Percentiles rank a stretch among this genome's conserved stretches.
Conservation (phyloP, 2,888 invertebrate genomes). For the Endomychus coccineus region DNA sequence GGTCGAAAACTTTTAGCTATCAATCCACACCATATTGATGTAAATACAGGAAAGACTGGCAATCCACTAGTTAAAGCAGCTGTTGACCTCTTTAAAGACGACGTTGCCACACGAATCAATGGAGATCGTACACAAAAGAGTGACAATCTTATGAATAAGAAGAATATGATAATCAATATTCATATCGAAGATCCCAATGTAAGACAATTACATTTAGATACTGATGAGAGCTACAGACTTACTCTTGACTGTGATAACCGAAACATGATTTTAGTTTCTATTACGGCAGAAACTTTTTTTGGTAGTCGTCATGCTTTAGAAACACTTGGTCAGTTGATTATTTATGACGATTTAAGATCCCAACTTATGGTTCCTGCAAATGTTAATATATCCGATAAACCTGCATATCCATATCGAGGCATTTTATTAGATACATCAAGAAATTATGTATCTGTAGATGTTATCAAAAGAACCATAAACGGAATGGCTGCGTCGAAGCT, state of each 20-base stretch:
- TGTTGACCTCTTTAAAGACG: constrained; percentile 30
- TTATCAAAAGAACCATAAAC: constrained; percentile 71
- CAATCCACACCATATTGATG: constrained; percentile 48
- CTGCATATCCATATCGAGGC: constrained; percentile 83
- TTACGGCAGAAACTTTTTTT: constrained; percentile 55
- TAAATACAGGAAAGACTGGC: constrained; percentile 40
- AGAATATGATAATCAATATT: constrained; percentile 9
- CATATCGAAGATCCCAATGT: constrained; percentile 20
- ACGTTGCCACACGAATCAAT: constrained; percentile 32
- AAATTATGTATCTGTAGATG: constrained; percentile 69
- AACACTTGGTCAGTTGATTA: constrained; percentile 59
- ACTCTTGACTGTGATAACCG: constrained; percentile 44
- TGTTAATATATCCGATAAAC: constrained; percentile 63
- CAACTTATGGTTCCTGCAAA: constrained; percentile 57
- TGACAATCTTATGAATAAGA: constrained; percentile 4
- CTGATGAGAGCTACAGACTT: constrained; percentile 55
- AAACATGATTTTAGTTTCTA: constrained; percentile 47
- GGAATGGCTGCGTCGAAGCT: constrained; percentile 86
- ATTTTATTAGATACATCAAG: constrained; percentile 84
- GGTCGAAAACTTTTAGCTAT: constrained; percentile 49
- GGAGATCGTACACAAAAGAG: constrained; percentile 19
- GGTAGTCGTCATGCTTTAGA: constrained; percentile 62
- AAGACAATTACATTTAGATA: constrained; percentile 44
- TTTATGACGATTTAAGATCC: constrained; percentile 57
- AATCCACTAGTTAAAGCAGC: constrained; percentile 31